Percentiles rank a stretch among this genome's conserved stretches.
These are phyloP conservation scores for Okamejei kenojei DNA, from an alignment of 2,797 vertebrate species.

Conservation along the genomic window DNA sequence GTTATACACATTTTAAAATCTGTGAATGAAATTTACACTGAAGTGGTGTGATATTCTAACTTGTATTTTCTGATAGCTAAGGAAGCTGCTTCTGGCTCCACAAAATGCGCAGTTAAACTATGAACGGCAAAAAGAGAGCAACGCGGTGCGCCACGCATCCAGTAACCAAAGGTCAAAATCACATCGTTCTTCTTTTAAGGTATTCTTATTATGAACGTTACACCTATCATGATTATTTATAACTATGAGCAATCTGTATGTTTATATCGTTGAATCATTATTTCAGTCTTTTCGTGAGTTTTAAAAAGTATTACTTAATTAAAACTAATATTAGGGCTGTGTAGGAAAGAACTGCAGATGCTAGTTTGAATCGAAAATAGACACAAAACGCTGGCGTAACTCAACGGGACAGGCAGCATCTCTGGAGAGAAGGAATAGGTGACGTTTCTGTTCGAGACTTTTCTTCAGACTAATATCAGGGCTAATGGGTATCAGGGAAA, in stretches of 20 bases:
- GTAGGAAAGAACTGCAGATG: no score
- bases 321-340: neutral
- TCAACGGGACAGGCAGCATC: no score
- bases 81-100: constrained; percentile 84
- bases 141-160: constrained; percentile 61
- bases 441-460: neutral
- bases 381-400: no score
- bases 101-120: constrained; percentile 66
- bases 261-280: neutral
- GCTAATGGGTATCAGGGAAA: neutral
- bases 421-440: no score
- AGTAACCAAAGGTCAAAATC: constrained; percentile 66
- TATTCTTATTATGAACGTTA: constrained; percentile 48
- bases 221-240: neutral
- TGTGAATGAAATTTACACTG: neutral
- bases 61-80: constrained; percentile 65
- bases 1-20: neutral
- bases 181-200: constrained; percentile 72
- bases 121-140: constrained; percentile 71
- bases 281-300: neutral
- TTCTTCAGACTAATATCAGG: neutral
- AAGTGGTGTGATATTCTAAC: neutral
- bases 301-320: neutral
- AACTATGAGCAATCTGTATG: neutral
- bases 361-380: no score